A percentile compares a stretch with the other conserved stretches of the same genome.
Evolutionary conservation across 2,888 invertebrate species (phyloP).

Genomic region (Heliconius ismenius): DNA sequence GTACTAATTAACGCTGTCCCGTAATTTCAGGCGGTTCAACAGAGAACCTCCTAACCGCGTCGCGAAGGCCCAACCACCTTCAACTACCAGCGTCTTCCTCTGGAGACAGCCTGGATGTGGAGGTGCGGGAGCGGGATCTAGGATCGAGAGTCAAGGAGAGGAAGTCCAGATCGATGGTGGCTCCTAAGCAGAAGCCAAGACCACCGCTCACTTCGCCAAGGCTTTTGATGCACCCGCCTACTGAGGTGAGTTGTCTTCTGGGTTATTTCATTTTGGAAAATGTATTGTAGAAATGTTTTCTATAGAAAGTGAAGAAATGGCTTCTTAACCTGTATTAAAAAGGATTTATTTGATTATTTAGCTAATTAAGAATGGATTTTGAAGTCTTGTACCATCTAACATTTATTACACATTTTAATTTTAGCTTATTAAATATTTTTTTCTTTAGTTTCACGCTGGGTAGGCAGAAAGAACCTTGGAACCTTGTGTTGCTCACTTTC

Average conservation of each 20-base stretch:
- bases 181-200: constrained; percentile 61
- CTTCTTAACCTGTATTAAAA: too few relatives aligned
- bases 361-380: too few relatives aligned
- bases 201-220: constrained; percentile 71
- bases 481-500: too few relatives aligned
- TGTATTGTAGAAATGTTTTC: too few relatives aligned
- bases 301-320: too few relatives aligned
- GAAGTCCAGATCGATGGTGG: constrained; percentile 73
- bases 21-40: constrained; percentile 70
- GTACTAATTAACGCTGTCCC: background rate
- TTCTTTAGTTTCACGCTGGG: too few relatives aligned
- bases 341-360: too few relatives aligned
- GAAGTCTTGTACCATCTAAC: too few relatives aligned
- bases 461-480: background rate
- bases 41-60: constrained; percentile 63
- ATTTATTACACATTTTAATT: too few relatives aligned
- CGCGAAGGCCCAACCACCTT: constrained; percentile 64
- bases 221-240: constrained; percentile 52
- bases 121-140: constrained; percentile 61
- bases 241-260: constrained; percentile 53
- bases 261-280: too few relatives aligned
- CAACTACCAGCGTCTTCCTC: constrained; percentile 72
- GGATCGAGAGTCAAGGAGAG: constrained; percentile 54
- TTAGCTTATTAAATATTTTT: too few relatives aligned
- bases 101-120: constrained; percentile 74